A percentile compares a stretch with the other conserved stretches of the same genome.
phyloP scores from a whole-genome alignment of 2,113 vertebrate genomes.

The Toxostoma redivivum region DNA sequence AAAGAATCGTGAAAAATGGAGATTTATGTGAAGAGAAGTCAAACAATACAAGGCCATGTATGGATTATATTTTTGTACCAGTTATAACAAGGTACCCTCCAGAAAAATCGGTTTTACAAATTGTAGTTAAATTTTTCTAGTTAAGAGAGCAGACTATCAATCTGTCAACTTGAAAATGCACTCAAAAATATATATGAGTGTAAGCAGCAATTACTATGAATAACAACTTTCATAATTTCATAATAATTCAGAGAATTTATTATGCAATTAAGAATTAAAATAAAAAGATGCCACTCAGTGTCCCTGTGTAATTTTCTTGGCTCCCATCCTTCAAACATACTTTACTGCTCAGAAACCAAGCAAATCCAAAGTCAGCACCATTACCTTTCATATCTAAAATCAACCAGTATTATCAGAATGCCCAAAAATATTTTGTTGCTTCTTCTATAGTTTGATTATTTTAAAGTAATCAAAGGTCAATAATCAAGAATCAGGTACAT shows the following conservation, averaged over 20 bases:
- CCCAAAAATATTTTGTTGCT: background rate
- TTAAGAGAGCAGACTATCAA: background rate
- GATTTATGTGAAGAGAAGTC: background rate
- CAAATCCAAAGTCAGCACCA: background rate
- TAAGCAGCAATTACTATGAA: background rate
- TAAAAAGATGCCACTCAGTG: background rate
- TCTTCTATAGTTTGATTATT: background rate
- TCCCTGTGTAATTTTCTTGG: background rate
- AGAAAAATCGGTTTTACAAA: background rate
- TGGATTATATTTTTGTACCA: background rate
- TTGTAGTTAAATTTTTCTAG: background rate
- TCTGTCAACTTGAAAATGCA: background rate
- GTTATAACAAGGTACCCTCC: background rate
- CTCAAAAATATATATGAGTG: background rate
- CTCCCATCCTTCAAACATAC: background rate
- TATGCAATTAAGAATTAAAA: background rate
- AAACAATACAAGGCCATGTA: background rate
- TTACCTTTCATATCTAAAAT: background rate
- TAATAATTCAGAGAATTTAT: background rate
- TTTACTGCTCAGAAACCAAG: background rate
- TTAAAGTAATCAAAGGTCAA: background rate
- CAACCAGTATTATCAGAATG: background rate
- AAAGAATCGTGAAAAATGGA: background rate
- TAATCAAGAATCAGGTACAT: conserved; percentile 67
- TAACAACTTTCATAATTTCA: background rate